Percentiles rank a stretch among this genome's conserved stretches.
These are phyloP conservation scores for Laothoe populi DNA, from an alignment of 2,888 invertebrate genomes.

Conservation along the genomic window DNA sequence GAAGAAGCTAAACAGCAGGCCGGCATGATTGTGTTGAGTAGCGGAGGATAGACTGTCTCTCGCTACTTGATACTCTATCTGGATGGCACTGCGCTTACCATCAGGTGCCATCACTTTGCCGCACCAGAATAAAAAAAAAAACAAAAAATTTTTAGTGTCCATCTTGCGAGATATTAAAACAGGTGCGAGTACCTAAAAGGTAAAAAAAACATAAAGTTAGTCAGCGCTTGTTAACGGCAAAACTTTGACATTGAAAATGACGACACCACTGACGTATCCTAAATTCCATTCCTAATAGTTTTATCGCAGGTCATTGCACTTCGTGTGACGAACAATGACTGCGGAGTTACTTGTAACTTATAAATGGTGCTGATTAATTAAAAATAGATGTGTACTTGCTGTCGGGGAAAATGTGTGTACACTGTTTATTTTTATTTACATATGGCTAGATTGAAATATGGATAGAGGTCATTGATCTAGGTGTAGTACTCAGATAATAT, in stretches of 20 bases:
- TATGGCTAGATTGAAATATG: not conserved
- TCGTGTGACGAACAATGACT: slow-evolving; percentile 37
- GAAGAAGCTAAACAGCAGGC: too few relatives aligned
- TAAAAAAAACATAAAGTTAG: not conserved
- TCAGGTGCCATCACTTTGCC: too few relatives aligned
- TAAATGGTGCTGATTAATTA: slow-evolving; percentile 29
- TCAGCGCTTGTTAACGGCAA: slow-evolving; percentile 17
- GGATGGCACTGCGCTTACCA: too few relatives aligned
- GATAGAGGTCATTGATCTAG: not conserved
- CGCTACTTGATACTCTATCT: too few relatives aligned
- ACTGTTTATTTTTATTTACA: slow-evolving; percentile 1
- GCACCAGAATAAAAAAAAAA: too few relatives aligned
- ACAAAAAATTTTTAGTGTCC: too few relatives aligned
- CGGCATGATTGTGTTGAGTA: too few relatives aligned
- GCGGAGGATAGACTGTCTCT: too few relatives aligned
- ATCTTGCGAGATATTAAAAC: too few relatives aligned
- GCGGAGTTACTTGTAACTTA: slow-evolving; percentile 24
- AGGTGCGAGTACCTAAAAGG: not conserved
- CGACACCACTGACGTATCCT: slow-evolving; percentile 48
- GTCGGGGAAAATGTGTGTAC: slow-evolving; percentile 21
- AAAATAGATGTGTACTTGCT: slow-evolving; percentile 27
- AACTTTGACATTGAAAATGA: slow-evolving; percentile 55
- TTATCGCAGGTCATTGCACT: slow-evolving; percentile 47
- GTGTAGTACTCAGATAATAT: not conserved
- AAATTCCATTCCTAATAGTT: slow-evolving; percentile 52